Conservation (phyloP, 1,140 invertebrate genomes). For the Steinernema feltiae region DNA sequence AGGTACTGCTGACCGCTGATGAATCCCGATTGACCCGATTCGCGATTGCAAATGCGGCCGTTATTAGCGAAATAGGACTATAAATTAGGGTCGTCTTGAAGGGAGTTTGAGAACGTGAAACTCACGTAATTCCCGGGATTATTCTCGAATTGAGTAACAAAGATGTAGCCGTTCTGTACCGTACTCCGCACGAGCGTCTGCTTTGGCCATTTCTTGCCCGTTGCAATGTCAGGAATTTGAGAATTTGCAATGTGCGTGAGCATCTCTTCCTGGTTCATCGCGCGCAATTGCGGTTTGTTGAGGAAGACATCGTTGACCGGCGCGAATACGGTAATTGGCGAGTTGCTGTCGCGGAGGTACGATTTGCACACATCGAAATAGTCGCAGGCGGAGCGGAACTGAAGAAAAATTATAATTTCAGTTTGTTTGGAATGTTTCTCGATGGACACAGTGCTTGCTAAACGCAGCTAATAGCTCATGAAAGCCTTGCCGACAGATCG, state of each 20-base stretch:
- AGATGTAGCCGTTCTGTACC: slow-evolving; percentile 55
- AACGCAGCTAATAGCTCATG: no score
- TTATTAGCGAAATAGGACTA: slow-evolving; percentile 57
- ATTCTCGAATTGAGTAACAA: slow-evolving; percentile 58
- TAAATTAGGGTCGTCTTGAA: slow-evolving; percentile 5
- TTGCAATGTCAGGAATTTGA: slow-evolving; percentile 39
- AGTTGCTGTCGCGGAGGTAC: slow-evolving; percentile 9
- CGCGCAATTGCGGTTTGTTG: slow-evolving; percentile 55
- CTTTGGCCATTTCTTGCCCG: slow-evolving; percentile 51
- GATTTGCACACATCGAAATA: neutral
- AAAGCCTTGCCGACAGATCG: no score
- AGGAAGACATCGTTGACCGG: slow-evolving; percentile 58
- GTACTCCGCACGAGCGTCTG: slow-evolving; percentile 56
- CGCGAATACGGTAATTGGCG: slow-evolving; percentile 51
- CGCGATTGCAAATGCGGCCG: slow-evolving; percentile 54
- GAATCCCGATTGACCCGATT: slow-evolving; percentile 55
- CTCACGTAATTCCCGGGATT: slow-evolving; percentile 57
- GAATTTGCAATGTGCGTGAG: slow-evolving; percentile 47
- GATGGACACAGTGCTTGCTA: no score
- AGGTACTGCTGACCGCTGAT: slow-evolving; percentile 57
- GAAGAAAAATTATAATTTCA: no score
- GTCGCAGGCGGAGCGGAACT: slow-evolving; percentile 15
- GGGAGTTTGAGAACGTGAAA: neutral
- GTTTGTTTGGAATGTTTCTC: no score
- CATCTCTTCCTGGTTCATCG: slow-evolving; percentile 52